Conservation (phyloP, 2,888 invertebrate species). For the Sipha maydis region DNA sequence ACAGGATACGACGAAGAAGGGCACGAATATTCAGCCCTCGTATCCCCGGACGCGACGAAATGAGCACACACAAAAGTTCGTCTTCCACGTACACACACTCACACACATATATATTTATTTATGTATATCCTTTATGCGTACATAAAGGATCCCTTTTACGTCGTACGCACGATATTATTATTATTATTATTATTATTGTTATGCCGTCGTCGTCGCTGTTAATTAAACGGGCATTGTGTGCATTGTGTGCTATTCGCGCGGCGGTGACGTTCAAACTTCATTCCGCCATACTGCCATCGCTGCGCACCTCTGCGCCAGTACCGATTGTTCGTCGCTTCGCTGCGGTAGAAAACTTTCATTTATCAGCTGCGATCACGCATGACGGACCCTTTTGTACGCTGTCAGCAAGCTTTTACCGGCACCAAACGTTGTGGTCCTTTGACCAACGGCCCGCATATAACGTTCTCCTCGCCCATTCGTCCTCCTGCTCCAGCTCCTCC, state of each 20-base stretch:
- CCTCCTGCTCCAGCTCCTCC: neutral
- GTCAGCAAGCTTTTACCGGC: slow-evolving; percentile 24
- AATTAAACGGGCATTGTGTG: slow-evolving; percentile 54
- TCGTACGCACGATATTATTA: slow-evolving; percentile 11
- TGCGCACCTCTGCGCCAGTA: neutral
- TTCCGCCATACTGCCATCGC: neutral
- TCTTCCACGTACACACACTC: neutral
- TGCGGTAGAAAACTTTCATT: slow-evolving; percentile 43
- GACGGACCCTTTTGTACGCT: slow-evolving; percentile 55
- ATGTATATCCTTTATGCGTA: neutral
- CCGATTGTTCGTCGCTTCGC: slow-evolving; percentile 16
- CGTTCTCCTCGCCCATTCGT: neutral
- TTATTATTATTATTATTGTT: neutral
- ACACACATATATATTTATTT: neutral
- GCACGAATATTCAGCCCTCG: no score
- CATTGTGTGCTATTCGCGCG: neutral
- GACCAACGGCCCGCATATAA: slow-evolving; percentile 40
- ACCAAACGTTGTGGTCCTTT: slow-evolving; percentile 5
- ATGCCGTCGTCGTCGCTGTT: slow-evolving; percentile 7
- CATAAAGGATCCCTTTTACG: slow-evolving; percentile 25
- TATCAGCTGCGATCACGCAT: slow-evolving; percentile 57
- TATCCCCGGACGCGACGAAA: neutral
- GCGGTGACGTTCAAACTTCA: slow-evolving; percentile 40
- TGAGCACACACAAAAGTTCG: neutral
- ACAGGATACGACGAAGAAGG: no score